These are phyloP conservation scores for Nyctibius bracteatus DNA, from an alignment of 2,113 vertebrate species.

Conservation along the genomic window DNA sequence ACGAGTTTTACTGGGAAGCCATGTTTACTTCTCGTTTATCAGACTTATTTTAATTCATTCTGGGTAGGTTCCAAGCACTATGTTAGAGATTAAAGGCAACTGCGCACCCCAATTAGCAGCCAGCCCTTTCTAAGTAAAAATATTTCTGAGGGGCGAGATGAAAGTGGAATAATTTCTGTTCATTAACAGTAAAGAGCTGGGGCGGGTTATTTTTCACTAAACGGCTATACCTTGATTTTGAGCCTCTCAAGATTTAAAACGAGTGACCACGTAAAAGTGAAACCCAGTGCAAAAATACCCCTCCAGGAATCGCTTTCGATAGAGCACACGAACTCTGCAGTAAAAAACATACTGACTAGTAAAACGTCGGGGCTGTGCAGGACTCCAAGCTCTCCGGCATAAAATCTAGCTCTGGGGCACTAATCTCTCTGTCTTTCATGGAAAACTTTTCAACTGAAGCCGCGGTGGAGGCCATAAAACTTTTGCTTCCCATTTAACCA, in stretches of 20 bases:
- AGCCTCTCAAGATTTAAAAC: background rate
- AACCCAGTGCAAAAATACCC: constrained; percentile 10
- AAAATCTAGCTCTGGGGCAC: constrained; percentile 35
- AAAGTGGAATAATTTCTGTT: constrained; percentile 74
- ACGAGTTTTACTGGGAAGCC: constrained; percentile 67
- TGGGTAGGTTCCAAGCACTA: constrained; percentile 71
- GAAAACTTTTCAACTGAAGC: background rate
- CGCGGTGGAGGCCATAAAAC: background rate
- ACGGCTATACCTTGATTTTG: background rate
- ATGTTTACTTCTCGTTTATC: constrained; percentile 73
- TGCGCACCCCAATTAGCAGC: constrained; percentile 69
- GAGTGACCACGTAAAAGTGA: background rate
- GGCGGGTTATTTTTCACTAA: background rate
- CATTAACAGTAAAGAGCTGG: constrained; percentile 63
- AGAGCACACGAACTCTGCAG: background rate
- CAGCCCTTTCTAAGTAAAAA: constrained; percentile 67
- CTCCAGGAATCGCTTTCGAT: background rate
- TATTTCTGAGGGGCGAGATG: constrained; percentile 71
- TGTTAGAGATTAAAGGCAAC: constrained; percentile 76
- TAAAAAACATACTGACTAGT: constrained; percentile 6
- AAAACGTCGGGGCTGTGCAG: background rate
- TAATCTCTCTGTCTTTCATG: background rate
- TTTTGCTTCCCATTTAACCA: background rate
- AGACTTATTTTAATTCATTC: constrained; percentile 72
- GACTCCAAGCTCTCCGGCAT: background rate